These are phyloP conservation scores for Drosophila orena DNA, from an alignment of 1,140 invertebrate genomes.

Conservation along the genomic window DNA sequence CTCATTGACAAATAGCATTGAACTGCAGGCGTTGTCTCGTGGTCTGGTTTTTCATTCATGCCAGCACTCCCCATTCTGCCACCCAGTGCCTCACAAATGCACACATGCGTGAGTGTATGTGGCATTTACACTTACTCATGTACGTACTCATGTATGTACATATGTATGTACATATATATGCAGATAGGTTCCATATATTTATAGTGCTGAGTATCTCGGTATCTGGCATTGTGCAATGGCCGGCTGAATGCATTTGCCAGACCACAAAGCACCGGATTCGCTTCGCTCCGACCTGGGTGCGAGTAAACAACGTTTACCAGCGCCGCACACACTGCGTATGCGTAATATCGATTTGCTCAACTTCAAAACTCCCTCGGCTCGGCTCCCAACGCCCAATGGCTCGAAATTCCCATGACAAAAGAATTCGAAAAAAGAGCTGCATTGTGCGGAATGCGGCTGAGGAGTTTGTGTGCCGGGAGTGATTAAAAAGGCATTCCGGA, in stretches of 20 bases:
- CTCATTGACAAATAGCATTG: slow-evolving; percentile 78
- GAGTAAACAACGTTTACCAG: slow-evolving; percentile 7
- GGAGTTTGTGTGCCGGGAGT: slow-evolving; percentile 28
- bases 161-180: slow-evolving; percentile 11
- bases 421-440: slow-evolving; percentile 24
- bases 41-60: slow-evolving; percentile 53
- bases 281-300: not conserved
- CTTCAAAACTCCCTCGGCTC: slow-evolving; percentile 6
- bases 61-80: slow-evolving; percentile 27
- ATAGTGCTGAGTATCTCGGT: slow-evolving; percentile 10
- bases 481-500: slow-evolving; percentile 36
- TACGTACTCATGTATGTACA: not conserved
- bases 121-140: too few relatives aligned
- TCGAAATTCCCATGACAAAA: slow-evolving; percentile 33
- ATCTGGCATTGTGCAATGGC: slow-evolving; percentile 49
- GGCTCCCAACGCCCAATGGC: not conserved
- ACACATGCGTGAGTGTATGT: slow-evolving; percentile 15
- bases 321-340: slow-evolving; percentile 34
- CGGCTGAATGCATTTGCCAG: slow-evolving; percentile 55
- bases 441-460: slow-evolving; percentile 23
- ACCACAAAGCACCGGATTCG: slow-evolving; percentile 21
- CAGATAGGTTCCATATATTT: slow-evolving; percentile 12
- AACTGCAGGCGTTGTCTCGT: slow-evolving; percentile 59
- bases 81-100: slow-evolving; percentile 33
- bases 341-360: slow-evolving; percentile 44